Percentiles rank a stretch among this genome's conserved stretches.
Conservation (phyloP, 2,797 vertebrate species). For the Sorex maritimensis region DNA sequence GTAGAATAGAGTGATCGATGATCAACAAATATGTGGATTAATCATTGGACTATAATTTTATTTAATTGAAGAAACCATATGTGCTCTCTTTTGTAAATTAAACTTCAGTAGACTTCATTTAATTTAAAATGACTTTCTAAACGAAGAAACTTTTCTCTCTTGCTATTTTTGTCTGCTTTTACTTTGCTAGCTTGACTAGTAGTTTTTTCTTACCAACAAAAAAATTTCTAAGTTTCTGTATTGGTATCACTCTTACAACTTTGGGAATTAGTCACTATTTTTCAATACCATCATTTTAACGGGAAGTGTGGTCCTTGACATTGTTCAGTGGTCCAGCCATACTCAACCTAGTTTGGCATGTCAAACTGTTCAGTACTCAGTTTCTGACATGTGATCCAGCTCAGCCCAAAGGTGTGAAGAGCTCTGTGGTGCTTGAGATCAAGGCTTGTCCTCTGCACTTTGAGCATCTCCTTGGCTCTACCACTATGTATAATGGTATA, state of each 20-base stretch:
- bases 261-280: background rate
- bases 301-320: too few species aligned
- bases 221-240: slow-evolving; percentile 7
- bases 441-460: too few species aligned
- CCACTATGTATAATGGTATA: background rate
- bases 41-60: slow-evolving; percentile 50
- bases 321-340: too few species aligned
- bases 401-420: too few species aligned
- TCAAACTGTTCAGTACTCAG: too few species aligned
- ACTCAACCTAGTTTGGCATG: too few species aligned
- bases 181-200: background rate
- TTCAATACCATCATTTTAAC: too few species aligned
- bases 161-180: slow-evolving; percentile 23
- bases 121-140: background rate
- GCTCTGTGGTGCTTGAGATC: too few species aligned
- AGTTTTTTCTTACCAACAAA: background rate
- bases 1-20: slow-evolving; percentile 68
- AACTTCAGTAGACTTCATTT: background rate
- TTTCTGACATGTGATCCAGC: too few species aligned
- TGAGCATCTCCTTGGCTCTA: background rate
- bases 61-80: background rate
- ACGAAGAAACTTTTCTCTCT: background rate
- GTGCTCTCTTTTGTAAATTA: background rate
- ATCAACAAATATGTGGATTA: slow-evolving; percentile 65
- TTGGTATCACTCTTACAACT: background rate